Evolutionary conservation across 2,888 invertebrate genomes (phyloP).

Genomic region (Cistogaster globosa): DNA sequence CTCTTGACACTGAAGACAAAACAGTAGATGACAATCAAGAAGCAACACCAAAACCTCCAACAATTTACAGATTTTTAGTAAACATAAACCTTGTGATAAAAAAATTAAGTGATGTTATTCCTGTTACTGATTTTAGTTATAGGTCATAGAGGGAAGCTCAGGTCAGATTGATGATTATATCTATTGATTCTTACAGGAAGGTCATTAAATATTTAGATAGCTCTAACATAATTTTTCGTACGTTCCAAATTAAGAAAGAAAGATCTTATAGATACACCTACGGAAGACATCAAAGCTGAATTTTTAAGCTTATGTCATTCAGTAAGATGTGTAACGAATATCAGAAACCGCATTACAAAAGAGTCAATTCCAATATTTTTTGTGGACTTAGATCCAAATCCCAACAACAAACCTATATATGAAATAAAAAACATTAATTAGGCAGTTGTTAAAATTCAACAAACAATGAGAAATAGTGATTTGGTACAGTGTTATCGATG

Average conservation of each 20-base stretch:
- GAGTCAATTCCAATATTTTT: not conserved
- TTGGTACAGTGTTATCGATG: slow-evolving; percentile 57
- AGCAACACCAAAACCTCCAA: slow-evolving; percentile 43
- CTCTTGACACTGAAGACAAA: not conserved
- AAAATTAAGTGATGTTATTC: not conserved
- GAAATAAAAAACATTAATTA: not conserved
- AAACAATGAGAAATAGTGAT: slow-evolving; percentile 21
- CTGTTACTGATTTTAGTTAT: not conserved
- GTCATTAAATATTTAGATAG: not conserved
- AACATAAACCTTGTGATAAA: not conserved
- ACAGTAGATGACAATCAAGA: slow-evolving; percentile 45
- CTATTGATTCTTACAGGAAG: not conserved
- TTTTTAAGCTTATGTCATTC: not conserved
- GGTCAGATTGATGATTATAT: not conserved
- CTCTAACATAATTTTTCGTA: too few relatives aligned
- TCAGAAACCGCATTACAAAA: not conserved
- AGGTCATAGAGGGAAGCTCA: not conserved
- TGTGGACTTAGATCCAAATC: not conserved
- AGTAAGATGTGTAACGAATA: slow-evolving; percentile 24
- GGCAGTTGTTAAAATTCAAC: not conserved
- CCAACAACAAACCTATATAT: not conserved
- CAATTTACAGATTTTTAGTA: not conserved
- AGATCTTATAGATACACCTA: too few relatives aligned
- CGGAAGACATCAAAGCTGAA: not conserved
- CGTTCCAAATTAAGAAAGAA: too few relatives aligned